Conservation (phyloP, 2,888 invertebrate genomes). For the Drosophila incognita region DNA sequence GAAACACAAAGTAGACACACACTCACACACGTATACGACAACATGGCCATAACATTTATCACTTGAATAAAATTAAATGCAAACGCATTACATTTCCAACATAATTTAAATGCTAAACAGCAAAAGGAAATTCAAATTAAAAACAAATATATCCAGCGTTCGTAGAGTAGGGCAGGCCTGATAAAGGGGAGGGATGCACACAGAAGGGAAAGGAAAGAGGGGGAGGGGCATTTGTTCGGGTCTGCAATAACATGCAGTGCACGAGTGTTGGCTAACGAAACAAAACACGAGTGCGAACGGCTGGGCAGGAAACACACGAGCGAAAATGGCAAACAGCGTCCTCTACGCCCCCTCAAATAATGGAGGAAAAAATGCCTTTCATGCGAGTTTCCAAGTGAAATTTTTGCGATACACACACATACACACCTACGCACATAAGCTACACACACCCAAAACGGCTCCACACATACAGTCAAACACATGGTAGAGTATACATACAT, state of each 20-base stretch:
- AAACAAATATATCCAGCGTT: slow-evolving; percentile 63
- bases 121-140: slow-evolving; percentile 71
- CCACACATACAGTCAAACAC: slow-evolving; percentile 42
- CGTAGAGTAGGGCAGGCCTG: slow-evolving; percentile 11
- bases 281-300: slow-evolving; percentile 48
- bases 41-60: slow-evolving; percentile 59
- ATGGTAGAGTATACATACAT: slow-evolving; percentile 44
- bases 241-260: slow-evolving; percentile 50
- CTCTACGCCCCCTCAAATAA: slow-evolving; percentile 49
- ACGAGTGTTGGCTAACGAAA: slow-evolving; percentile 29
- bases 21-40: slow-evolving; percentile 1
- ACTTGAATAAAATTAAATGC: slow-evolving; percentile 67
- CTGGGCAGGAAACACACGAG: slow-evolving; percentile 65
- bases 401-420: slow-evolving; percentile 65
- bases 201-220: neutral
- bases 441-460: slow-evolving; percentile 48
- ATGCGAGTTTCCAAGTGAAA: slow-evolving; percentile 78
- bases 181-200: neutral
- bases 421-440: slow-evolving; percentile 32
- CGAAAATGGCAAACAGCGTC: slow-evolving; percentile 66
- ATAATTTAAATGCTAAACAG: slow-evolving; percentile 76
- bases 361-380: slow-evolving; percentile 44
- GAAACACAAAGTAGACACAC: neutral
- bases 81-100: slow-evolving; percentile 63
- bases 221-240: neutral